Evolutionary conservation across 2,797 vertebrate species (phyloP).

Genomic region (Sebastes nivosus): DNA sequence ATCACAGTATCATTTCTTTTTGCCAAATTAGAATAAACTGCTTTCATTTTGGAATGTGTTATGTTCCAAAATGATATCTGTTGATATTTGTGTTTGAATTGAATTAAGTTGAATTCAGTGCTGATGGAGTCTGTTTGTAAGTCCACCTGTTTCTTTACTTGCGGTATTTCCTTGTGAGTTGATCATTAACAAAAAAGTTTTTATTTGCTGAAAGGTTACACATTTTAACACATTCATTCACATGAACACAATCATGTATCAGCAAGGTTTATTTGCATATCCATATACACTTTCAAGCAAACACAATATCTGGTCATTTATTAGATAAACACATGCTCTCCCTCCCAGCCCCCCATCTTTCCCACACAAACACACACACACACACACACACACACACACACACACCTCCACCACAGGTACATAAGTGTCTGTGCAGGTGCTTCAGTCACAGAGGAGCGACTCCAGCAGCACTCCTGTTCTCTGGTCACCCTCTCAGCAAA

Average conservation of each 20-base stretch:
- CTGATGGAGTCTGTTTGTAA: not conserved
- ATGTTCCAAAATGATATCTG: too few relatives aligned
- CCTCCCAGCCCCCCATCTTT: not conserved
- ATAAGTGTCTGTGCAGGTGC: slow-evolving; percentile 37
- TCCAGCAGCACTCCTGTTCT: not conserved
- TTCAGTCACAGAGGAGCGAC: slow-evolving; percentile 22
- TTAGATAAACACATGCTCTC: not conserved
- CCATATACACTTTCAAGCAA: not conserved
- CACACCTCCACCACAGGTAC: slow-evolving; percentile 42
- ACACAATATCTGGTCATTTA: not conserved
- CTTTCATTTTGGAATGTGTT: not conserved
- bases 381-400: slow-evolving; percentile 26
- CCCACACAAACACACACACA: not conserved
- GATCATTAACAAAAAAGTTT: slow-evolving; percentile 65
- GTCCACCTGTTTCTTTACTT: not conserved
- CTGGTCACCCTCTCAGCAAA: slow-evolving; percentile 8
- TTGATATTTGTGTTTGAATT: not conserved
- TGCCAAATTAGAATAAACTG: not conserved
- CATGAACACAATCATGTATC: not conserved
- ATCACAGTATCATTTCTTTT: not conserved
- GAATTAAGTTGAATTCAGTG: not conserved
- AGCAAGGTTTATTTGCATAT: not conserved
- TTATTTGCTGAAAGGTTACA: slow-evolving; percentile 35
- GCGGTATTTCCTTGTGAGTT: slow-evolving; percentile 58
- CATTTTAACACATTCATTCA: slow-evolving; percentile 12